A percentile compares a stretch with the other conserved stretches of the same genome.
These are phyloP conservation scores for Paracentrotus lividus DNA, from an alignment of 53 echinoderm and acorn worm genomes.

Conservation along the genomic window DNA sequence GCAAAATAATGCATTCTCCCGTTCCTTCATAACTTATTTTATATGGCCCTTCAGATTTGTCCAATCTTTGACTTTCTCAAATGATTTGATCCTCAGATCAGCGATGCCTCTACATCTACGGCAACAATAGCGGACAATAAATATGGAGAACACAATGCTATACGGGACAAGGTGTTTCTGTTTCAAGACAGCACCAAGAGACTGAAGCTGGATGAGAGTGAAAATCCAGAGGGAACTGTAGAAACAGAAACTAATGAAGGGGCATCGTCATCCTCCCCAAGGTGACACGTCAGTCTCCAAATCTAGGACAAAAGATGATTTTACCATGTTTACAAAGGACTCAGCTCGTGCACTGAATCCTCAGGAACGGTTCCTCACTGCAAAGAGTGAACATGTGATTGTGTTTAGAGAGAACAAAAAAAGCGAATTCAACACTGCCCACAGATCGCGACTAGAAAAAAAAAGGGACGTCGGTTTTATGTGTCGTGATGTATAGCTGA, in stretches of 20 bases:
- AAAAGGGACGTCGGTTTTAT: no score
- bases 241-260: background rate
- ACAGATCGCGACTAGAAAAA: no score
- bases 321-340: no score
- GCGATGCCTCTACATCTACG: background rate
- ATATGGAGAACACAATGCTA: slow-evolving; percentile 65
- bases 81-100: slow-evolving; percentile 37
- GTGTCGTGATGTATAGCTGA: no score
- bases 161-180: slow-evolving; percentile 65
- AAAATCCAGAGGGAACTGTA: slow-evolving; percentile 8
- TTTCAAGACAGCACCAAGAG: background rate
- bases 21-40: background rate
- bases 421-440: no score
- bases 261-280: background rate
- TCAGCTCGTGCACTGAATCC: no score
- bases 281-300: background rate
- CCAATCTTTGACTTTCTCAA: background rate
- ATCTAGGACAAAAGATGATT: background rate
- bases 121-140: slow-evolving; percentile 63
- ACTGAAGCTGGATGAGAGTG: background rate
- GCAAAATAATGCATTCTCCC: background rate
- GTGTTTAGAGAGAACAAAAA: no score
- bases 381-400: no score
- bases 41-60: background rate
- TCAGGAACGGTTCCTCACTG: no score